phyloP scores from a whole-genome alignment of 2,797 vertebrate genomes.

The Liparis tanakae region DNA sequence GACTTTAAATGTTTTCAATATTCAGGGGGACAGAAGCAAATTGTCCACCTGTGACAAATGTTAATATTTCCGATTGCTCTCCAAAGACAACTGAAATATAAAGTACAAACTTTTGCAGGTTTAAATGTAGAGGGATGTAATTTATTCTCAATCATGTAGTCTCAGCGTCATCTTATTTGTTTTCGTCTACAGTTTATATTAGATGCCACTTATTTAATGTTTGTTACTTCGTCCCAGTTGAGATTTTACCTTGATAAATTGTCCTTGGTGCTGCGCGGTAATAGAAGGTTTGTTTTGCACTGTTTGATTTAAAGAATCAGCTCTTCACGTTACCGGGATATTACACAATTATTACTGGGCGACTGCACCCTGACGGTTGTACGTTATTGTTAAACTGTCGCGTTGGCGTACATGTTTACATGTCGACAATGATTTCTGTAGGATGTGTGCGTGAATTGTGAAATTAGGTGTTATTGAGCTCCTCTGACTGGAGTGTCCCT shows the following conservation, averaged over 20 bases:
- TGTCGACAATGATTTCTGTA: constrained; percentile 23
- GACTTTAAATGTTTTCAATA: constrained; percentile 41
- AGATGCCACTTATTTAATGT: constrained; percentile 69
- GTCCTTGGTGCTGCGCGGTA: constrained; percentile 62
- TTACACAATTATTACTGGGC: constrained; percentile 56
- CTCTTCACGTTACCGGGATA: constrained; percentile 46
- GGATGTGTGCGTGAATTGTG: constrained; percentile 33
- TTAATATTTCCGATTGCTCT: constrained; percentile 39
- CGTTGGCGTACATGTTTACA: constrained; percentile 33
- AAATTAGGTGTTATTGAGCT: constrained; percentile 60
- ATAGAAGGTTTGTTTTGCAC: constrained; percentile 54
- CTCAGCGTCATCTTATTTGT: constrained; percentile 50
- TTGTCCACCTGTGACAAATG: constrained; percentile 30
- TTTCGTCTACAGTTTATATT: constrained; percentile 52
- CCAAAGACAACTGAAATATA: constrained; percentile 13
- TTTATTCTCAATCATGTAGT: constrained; percentile 56
- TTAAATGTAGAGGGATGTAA: constrained; percentile 53
- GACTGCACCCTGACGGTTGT: constrained; percentile 47
- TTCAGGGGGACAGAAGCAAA: constrained; percentile 34
- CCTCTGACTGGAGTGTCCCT: constrained; percentile 53
- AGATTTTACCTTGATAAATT: constrained; percentile 67
- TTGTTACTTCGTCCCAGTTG: constrained; percentile 58
- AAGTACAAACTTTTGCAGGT: constrained; percentile 19
- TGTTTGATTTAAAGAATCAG: constrained; percentile 56
- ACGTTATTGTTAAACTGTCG: constrained; percentile 13